Percentiles rank a stretch among this genome's conserved stretches.
These are phyloP conservation scores for Scomber colias DNA, from an alignment of 2,113 vertebrate species.

Conservation along the genomic window DNA sequence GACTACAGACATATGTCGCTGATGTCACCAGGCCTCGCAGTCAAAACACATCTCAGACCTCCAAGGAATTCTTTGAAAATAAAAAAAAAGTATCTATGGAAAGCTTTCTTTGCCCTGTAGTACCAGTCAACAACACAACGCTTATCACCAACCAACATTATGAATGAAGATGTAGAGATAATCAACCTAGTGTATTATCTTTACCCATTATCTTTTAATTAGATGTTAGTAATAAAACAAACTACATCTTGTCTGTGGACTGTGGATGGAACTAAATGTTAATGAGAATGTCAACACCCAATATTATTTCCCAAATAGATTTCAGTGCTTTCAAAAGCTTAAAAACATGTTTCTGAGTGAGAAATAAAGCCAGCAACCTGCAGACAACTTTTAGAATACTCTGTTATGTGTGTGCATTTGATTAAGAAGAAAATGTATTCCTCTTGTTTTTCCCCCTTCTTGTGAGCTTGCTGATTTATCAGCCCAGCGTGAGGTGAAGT, in stretches of 20 bases:
- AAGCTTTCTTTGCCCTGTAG: not conserved
- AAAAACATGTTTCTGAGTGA: not conserved
- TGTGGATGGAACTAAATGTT: no score
- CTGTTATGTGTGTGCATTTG: not conserved
- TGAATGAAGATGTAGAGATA: no score
- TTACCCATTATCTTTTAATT: no score
- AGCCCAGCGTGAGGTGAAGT: constrained; percentile 28
- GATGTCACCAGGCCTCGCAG: constrained; percentile 59
- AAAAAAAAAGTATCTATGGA: not conserved
- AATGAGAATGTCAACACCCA: no score
- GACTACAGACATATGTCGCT: constrained; percentile 60
- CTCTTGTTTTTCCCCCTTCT: not conserved
- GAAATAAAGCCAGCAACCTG: not conserved
- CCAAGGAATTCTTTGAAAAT: constrained; percentile 48
- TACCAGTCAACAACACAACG: not conserved
- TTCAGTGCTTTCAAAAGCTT: no score
- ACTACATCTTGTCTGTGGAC: no score
- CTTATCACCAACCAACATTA: no score
- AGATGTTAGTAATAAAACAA: no score
- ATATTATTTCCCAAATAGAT: no score
- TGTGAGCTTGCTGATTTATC: constrained; percentile 19
- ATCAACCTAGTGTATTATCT: no score
- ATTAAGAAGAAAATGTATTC: constrained; percentile 12
- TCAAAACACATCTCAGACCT: constrained; percentile 61
- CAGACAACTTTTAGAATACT: not conserved